Evolutionary conservation across 2,113 vertebrate species (phyloP), one percentile per base, ranked within the genome.

Genomic region (Equus quagga): DNA sequence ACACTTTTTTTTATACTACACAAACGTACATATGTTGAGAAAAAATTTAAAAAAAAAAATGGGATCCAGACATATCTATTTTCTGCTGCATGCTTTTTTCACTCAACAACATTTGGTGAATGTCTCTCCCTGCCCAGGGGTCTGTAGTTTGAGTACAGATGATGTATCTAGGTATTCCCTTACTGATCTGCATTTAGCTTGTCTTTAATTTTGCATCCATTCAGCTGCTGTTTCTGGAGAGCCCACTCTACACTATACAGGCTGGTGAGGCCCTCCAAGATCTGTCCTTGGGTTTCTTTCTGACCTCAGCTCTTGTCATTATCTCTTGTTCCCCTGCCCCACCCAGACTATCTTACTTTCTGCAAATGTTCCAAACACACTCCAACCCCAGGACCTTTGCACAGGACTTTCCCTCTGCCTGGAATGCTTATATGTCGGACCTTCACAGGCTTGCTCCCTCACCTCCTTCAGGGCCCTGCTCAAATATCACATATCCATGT

Each of bases 201-300:
- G 24, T 72, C 33, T 26, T 51, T 19, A 41, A 46, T 12, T 60
- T 33, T n/a, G 58, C 62, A n/a, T 33, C 2, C 2, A 3, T 65
- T 69, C 23, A 64, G 6, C 1, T 65, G 31, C 51, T 18, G 23
- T 70, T 94, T 92, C 33, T 81, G 14, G 49, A 49, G 49, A 33
- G 19, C 13, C 14, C 73, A 24, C 28, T 28, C 7, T 75, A 10
- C 1, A 31, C 49, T 70, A 24, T 4, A 33, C 54, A 18, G 12
- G 51, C 49, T 24, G 31, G 13, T 0, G 19, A 51, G 41, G 36
- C 70, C 54, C 21, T 67, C 4, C 0, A 3, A 8, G 3, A 4
- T 46, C 49, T 49, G 49, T 11, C 46, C 11, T 78, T 49, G 70
- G 18, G 2, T 49, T 78, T 54, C 17, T 6, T 41, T 23, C 67